These are phyloP conservation scores for Zosterops hypoxanthus DNA, from an alignment of 2,113 vertebrate species.

Conservation along the genomic window DNA sequence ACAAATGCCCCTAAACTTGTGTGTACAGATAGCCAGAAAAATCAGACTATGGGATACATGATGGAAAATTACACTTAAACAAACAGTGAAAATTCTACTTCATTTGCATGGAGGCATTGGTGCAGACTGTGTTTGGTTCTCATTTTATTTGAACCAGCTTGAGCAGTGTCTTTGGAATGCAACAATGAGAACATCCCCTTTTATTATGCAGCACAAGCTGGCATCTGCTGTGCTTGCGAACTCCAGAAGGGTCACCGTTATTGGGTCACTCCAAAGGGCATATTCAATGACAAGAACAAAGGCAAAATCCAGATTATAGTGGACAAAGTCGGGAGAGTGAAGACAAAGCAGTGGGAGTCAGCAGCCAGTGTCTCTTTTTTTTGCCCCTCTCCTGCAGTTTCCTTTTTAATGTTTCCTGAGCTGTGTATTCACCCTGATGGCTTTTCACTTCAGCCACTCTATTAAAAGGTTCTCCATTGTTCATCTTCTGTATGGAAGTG, in stretches of 20 bases:
- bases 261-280: background rate
- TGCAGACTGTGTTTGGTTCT: background rate
- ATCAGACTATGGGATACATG: background rate
- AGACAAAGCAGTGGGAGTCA: conserved; percentile 9
- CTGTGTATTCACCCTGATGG: background rate
- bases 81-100: background rate
- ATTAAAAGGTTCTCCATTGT: conserved; percentile 1
- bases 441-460: background rate
- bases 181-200: background rate
- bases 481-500: background rate
- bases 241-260: background rate
- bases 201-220: background rate
- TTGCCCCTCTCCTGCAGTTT: background rate
- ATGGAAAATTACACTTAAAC: background rate
- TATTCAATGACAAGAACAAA: conserved; percentile 21
- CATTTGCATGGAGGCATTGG: background rate
- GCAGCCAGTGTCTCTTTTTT: background rate
- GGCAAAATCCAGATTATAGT: background rate
- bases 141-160: background rate
- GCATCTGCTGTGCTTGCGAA: background rate
- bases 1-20: background rate
- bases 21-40: background rate
- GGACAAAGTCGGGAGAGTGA: background rate
- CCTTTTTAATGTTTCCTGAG: background rate
- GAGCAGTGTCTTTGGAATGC: background rate